Conservation (phyloP, 2,888 invertebrate genomes). For the Fissipunctia ypsillon region DNA sequence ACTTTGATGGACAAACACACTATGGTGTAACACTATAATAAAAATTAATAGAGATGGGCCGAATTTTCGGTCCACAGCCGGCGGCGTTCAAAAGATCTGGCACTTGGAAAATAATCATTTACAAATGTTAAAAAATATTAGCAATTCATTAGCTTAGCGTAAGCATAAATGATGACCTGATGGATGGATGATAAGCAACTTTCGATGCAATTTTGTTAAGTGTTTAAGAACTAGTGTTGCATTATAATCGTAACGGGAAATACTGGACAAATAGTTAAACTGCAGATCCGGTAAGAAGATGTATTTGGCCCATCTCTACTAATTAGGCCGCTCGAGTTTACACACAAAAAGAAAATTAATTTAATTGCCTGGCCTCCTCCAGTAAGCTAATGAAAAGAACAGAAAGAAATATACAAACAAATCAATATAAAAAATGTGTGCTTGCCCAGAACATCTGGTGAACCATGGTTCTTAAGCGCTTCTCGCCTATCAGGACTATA, state of each 20-base stretch:
- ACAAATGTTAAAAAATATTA: neutral
- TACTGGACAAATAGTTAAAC: neutral
- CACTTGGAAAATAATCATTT: neutral
- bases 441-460: neutral
- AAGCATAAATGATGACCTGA: conserved; percentile 12
- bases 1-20: conserved; percentile 30
- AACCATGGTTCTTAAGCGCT: neutral
- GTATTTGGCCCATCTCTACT: conserved; percentile 57
- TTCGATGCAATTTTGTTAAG: conserved; percentile 11
- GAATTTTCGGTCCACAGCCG: conserved; percentile 5
- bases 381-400: conserved; percentile 41
- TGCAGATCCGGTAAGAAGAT: neutral
- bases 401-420: neutral
- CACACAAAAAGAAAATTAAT: conserved; percentile 45
- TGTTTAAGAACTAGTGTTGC: conserved; percentile 2
- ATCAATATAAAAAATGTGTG: conserved; percentile 1
- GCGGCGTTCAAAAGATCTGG: neutral
- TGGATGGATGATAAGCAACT: conserved; percentile 2
- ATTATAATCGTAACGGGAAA: neutral
- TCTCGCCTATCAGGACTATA: neutral
- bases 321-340: conserved; percentile 44
- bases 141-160: conserved; percentile 10
- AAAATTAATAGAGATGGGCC: conserved; percentile 56
- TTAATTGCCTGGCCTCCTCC: conserved; percentile 60
- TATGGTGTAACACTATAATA: conserved; percentile 21